Evolutionary conservation across 2,888 invertebrate genomes (phyloP).

Genomic region (Fragum fragum): DNA sequence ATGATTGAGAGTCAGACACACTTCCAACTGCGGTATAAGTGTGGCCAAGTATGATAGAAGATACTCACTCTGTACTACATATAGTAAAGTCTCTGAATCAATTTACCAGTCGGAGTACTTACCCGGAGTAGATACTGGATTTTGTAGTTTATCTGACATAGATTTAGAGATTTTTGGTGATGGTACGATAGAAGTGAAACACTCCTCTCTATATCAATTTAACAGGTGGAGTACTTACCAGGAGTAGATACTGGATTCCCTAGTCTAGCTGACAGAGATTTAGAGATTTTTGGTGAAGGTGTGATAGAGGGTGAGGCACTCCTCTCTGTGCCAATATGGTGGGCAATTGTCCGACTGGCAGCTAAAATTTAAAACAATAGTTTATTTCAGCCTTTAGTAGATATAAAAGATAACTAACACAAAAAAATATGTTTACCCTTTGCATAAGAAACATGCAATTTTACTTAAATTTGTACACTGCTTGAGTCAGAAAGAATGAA

Average conservation of each 20-base stretch:
- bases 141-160: constrained; percentile 72
- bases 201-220: constrained; percentile 81
- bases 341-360: constrained; percentile 84
- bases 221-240: constrained; percentile 66
- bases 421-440: no score
- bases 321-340: constrained; percentile 82
- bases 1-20: no score
- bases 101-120: no score
- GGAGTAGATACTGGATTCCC: constrained; percentile 54
- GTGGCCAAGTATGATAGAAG: no score
- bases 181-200: constrained; percentile 76
- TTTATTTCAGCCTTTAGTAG: no score
- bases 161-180: constrained; percentile 75
- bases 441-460: no score
- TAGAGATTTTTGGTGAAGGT: constrained; percentile 74
- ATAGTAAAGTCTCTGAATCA: no score
- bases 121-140: constrained; percentile 36
- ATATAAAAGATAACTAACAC: no score
- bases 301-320: constrained; percentile 79
- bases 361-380: constrained; percentile 79
- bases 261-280: constrained; percentile 73
- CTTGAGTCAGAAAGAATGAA: no score
- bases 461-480: no score
- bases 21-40: no score
- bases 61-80: no score